Evolutionary conservation across 2,113 vertebrate species (phyloP).

Genomic region (Mungos mungo): DNA sequence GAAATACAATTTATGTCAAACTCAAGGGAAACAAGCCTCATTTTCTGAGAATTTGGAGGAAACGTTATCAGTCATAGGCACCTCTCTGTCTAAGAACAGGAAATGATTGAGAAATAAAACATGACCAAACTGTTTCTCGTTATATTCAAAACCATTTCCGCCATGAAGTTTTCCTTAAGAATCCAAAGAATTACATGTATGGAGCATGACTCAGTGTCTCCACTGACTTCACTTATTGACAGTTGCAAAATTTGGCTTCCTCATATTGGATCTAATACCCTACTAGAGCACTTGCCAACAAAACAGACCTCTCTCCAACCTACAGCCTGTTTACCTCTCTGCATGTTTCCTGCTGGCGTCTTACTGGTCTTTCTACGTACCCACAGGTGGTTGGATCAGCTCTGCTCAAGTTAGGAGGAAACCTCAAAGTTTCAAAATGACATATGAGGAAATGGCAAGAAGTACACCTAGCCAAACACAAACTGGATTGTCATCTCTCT

Average conservation of each 20-base stretch:
- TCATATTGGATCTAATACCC: not conserved
- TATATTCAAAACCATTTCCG: not conserved
- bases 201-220: not conserved
- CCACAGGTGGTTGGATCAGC: not conserved
- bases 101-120: conserved; percentile 61
- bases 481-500: not conserved
- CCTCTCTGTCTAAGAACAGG: not conserved
- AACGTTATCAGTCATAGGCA: not conserved
- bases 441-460: not conserved
- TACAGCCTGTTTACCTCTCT: not conserved
- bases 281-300: no score
- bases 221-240: not conserved
- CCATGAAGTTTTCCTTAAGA: not conserved
- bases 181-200: not conserved
- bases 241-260: not conserved
- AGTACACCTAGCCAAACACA: not conserved
- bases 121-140: not conserved
- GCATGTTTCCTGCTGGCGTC: fast-evolving
- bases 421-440: not conserved
- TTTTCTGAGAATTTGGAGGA: conserved; percentile 23
- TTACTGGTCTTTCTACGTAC: not conserved
- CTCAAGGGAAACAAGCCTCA: not conserved
- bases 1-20: conserved; percentile 10
- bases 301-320: not conserved
- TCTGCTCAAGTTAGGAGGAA: not conserved